Evolutionary conservation across 1,140 invertebrate species (phyloP).

Genomic region (Parapsyche elsis): DNA sequence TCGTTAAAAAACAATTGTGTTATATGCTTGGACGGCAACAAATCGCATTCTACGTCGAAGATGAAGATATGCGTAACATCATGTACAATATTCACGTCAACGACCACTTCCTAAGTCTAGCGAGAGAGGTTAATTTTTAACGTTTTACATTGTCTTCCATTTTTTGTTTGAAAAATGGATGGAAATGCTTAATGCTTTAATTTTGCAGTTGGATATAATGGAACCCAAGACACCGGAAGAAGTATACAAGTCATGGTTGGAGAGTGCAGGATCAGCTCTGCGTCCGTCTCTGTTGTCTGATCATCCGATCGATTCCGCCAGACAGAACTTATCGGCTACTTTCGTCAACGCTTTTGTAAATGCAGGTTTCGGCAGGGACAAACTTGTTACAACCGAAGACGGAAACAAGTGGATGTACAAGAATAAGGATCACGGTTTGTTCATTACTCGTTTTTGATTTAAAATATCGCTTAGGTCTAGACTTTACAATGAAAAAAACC

Average conservation of each 20-base stretch:
- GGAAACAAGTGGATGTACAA: slow-evolving; percentile 99
- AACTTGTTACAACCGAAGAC: slow-evolving; percentile 94
- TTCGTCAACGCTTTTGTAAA: slow-evolving; percentile 99
- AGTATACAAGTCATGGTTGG: slow-evolving; percentile 98
- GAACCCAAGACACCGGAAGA: slow-evolving; percentile 99
- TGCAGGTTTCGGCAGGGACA: slow-evolving; percentile 97
- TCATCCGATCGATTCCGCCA: slow-evolving; percentile 88
- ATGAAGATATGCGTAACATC: slow-evolving; percentile 94
- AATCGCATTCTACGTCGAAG: slow-evolving; percentile 77
- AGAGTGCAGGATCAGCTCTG: slow-evolving; percentile 88
- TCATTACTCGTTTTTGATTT: slow-evolving; percentile 22
- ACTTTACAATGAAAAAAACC: too few relatives aligned
- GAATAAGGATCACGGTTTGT: slow-evolving; percentile 93
- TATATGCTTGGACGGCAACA: slow-evolving; percentile 98
- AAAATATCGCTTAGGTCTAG: not conserved
- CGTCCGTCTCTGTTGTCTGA: slow-evolving; percentile 76
- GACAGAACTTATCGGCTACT: slow-evolving; percentile 96
- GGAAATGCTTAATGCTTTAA: not conserved
- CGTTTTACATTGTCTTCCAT: slow-evolving; percentile 13
- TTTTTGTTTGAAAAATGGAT: not conserved
- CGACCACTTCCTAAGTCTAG: slow-evolving; percentile 95
- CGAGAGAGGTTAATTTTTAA: slow-evolving; percentile 79
- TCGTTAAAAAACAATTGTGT: slow-evolving; percentile 95
- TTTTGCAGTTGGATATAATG: slow-evolving; percentile 92
- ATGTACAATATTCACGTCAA: slow-evolving; percentile 97